phyloP scores from a whole-genome alignment of 2,888 invertebrate genomes.

The Gastracanthus pulcherrimus region DNA sequence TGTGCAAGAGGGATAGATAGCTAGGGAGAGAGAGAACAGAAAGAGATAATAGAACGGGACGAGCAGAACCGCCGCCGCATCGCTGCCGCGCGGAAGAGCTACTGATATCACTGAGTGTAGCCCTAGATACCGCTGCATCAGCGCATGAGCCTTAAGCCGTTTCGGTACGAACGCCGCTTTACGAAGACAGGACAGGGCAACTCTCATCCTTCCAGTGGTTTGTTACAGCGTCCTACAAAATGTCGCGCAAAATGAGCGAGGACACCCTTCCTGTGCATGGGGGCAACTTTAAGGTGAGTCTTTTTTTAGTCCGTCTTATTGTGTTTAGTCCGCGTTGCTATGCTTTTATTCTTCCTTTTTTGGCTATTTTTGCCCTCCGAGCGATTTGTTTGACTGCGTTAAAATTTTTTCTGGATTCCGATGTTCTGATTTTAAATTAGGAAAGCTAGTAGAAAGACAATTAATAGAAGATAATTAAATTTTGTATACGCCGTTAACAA shows the following conservation, averaged over 20 bases:
- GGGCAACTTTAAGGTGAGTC: conserved; percentile 74
- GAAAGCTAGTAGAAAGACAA: too few relatives aligned
- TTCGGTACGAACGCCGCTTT: not conserved
- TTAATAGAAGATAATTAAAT: too few relatives aligned
- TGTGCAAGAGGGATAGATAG: not conserved
- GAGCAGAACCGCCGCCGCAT: not conserved
- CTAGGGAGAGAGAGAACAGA: conserved; percentile 4
- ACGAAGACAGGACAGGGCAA: not conserved
- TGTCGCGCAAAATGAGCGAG: conserved; percentile 71
- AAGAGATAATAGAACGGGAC: conserved; percentile 26
- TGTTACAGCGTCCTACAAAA: conserved; percentile 46
- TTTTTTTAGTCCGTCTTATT: not conserved
- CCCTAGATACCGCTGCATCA: not conserved
- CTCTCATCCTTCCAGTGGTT: conserved; percentile 2
- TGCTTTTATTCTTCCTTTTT: not conserved
- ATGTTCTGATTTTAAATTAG: too few relatives aligned
- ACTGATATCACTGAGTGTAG: not conserved
- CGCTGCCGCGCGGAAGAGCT: not conserved
- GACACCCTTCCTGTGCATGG: conserved; percentile 70
- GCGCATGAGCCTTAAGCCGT: not conserved
- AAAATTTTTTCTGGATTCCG: too few relatives aligned
- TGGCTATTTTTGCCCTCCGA: too few relatives aligned
- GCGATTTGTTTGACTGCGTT: not conserved
- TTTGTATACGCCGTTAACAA: too few relatives aligned
- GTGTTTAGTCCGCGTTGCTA: not conserved